Evolutionary conservation across 2,888 invertebrate species (phyloP).

Genomic region (Gryllus longicercus): DNA sequence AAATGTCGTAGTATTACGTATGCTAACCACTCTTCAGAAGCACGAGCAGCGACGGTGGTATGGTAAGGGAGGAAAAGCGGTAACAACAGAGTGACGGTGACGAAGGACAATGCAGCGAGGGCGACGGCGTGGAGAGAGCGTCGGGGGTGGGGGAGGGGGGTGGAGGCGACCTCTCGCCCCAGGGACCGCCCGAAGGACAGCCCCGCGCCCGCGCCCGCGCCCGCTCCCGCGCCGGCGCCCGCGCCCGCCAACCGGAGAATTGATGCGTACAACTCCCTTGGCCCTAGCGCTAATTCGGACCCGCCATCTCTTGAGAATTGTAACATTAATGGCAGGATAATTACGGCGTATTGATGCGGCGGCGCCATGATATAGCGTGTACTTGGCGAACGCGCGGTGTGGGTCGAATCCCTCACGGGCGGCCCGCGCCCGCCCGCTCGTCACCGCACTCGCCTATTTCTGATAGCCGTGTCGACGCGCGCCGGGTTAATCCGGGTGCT

Average conservation of each 20-base stretch:
- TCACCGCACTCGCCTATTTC: background rate
- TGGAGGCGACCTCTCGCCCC: background rate
- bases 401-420: background rate
- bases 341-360: conserved; percentile 6
- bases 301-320: background rate
- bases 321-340: conserved; percentile 17
- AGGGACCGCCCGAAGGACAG: too few species aligned
- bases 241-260: background rate
- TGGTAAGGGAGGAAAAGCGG: too few species aligned
- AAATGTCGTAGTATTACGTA: too few species aligned
- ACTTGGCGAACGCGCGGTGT: background rate
- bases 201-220: background rate
- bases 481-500: too few species aligned
- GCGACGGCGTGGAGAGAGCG: background rate
- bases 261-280: conserved; percentile 17
- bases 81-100: too few species aligned
- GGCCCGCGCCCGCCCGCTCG: background rate
- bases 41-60: too few species aligned
- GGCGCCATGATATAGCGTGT: background rate
- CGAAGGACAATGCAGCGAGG: background rate
- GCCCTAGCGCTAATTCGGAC: background rate
- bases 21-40: too few species aligned
- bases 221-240: background rate
- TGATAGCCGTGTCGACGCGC: too few species aligned
- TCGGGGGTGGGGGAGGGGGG: background rate